Base-by-base conservation (phyloP, 2,113 vertebrate genomes). In the Archilochus colubris region DNA sequence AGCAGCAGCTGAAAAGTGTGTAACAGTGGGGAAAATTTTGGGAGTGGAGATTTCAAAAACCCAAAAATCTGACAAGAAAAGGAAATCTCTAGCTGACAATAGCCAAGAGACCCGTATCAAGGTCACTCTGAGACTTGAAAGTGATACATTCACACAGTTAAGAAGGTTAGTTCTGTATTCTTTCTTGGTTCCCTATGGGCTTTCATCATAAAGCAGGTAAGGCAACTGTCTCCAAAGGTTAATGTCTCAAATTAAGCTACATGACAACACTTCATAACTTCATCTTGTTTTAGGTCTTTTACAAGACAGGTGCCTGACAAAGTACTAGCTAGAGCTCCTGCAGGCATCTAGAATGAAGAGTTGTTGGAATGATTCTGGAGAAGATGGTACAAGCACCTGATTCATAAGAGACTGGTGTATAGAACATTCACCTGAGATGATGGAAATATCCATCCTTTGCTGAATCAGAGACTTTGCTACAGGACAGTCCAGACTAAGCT, bases 71-170 rank as follows among this genome's bases (percentile, higher is more conserved):
- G 18, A 61, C 2, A 11, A 46, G 82, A 33, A 86, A 68, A 91
- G 51, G 27, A 78, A 89, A 82, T 0, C 14, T 78, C 11, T 51
- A 46, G 10, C 11, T 78, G 17, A 21, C 1, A 9, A n/a, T 13
- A 74, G 6, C 27, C 24, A 31, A 31, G 22, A 70, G 14, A 22
- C 3, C 25, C 66, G 10, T 15, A 43, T 8, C 14, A 82, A 70
- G 7, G 12, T 30, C 15, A 66, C 50, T 79, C 27, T 55, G 25
- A 85, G 64, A 75, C 36, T 12, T 21, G 44, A 38, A 50, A 33
- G 6, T n/a, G 50, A 36, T 0, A 1, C 20, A 33, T 4, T 86
- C 55, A 40, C 9, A 25, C 6, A 2, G 2, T 50, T 61, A 51
- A 17, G 36, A 40, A 57, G 4, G 7, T 53, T 63, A 57, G 14